Base-by-base conservation (phyloP, 2,888 invertebrate species). In the Beris chalybata region DNA sequence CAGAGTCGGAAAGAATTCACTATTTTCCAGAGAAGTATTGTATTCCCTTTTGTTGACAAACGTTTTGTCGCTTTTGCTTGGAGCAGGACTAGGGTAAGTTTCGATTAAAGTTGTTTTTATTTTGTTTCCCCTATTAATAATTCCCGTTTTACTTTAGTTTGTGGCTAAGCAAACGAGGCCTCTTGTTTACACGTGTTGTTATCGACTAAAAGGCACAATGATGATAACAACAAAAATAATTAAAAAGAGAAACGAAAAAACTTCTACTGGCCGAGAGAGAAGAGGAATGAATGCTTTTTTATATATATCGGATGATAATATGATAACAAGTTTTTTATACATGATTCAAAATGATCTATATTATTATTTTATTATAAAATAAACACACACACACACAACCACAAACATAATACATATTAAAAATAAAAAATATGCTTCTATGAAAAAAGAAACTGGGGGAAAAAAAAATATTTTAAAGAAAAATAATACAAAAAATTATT, bases 1-100 rank as follows among this genome's bases (percentile, higher is more conserved):
- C 67, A 88, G 89, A 78, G 85, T 90, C 70, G 90, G 90, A 67
- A 88, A 90, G 77, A 87, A 89, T 67, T 91, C 91, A 70, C 85
- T 95, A 72, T 95, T 95, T 82, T 92, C 92, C 63, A 89, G 92
- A 78, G 93, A 94, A 82, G 92, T 96, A 61, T 82, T 96, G 57
- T 93, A 94, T 76, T 93, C 95, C 54, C 86, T 97, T 72, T 86
- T 97, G 73, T 85, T 97, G 74, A 93, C 94, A 72, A 97, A 96
- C 83, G 85, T 97, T 71, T 85, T 97, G 65, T 95, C 95, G 5
- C 83, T 97, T 70, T 82, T 97, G 72, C 84, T 97, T 69, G 96
- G 96, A 71, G 92, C 95, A 69, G 95, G 96, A 68, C 87, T 97
- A 74, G 96, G 96, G 93, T 94, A 79, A 83, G 83, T 72, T 13